Conservation (phyloP, 1,140 invertebrate species). For the Pentalonia nigronervosa region DNA sequence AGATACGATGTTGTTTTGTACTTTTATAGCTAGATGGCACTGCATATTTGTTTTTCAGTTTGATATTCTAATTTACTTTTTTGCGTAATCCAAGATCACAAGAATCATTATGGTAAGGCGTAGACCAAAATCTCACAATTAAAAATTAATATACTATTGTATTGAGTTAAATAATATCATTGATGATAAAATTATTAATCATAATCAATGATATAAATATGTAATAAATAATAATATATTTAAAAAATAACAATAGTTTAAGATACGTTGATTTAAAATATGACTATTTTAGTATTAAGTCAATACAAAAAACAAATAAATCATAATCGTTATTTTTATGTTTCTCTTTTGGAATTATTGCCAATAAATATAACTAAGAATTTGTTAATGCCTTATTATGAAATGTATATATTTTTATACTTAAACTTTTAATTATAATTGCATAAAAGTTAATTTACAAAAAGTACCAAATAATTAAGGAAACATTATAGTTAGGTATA, state of each 20-base stretch:
- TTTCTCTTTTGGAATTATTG: background rate
- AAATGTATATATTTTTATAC: too few species aligned
- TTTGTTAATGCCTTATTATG: background rate
- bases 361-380: background rate
- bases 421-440: background rate
- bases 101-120: background rate
- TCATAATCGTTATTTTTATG: background rate
- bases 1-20: background rate
- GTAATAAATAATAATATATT: too few species aligned
- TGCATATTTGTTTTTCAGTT: background rate
- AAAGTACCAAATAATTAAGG: background rate
- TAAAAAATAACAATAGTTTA: too few species aligned
- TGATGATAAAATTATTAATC: background rate
- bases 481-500: background rate
- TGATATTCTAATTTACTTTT: background rate
- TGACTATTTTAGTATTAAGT: background rate
- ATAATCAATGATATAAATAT: too few species aligned
- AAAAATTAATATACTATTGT: background rate
- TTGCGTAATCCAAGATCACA: background rate
- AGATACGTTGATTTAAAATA: too few species aligned
- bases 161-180: background rate
- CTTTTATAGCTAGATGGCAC: background rate
- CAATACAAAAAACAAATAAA: background rate
- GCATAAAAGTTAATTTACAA: background rate
- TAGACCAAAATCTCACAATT: background rate